Base-by-base conservation (phyloP, 2,888 invertebrate genomes). In the Nymphalis urticae region DNA sequence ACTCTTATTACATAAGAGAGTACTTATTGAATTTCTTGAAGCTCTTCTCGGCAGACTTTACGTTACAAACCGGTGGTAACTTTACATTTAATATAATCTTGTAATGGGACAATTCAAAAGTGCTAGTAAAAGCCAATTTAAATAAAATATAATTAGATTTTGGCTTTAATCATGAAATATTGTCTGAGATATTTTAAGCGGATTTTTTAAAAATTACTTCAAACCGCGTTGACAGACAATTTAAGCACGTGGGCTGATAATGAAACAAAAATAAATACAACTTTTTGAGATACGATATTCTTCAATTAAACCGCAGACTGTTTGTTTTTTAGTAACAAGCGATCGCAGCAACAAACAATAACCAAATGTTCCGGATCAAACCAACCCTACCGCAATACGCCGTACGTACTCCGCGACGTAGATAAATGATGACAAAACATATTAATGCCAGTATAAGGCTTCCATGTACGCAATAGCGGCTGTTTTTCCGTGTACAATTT, bases 311-410 rank as follows among this genome's bases (percentile, higher is more conserved):
- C 21, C 61, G 54, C 59, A 60, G 53, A 51, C 60, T 48, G 51
- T 66, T 69, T 72, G 64, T 75, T 73, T 72, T 70, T 61, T 66
- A 66, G 62, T 68, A 60, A 66, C 66, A 42, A 70, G 42, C 68
- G 62, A 69, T 68, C 68, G 68, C 66, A 72, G 68, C 67, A 69
- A 62, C 72, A 74, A 74, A 74, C 68, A 75, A 66, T 73, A 65
- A 68, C 75, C 77, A 77, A 75, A 77, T 76, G 75, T 72, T 71
- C 59, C 66, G 69, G 69, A 75, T 75, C 77, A 75, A 58, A 64
- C 61, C 61, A 69, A 70, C 66, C 75, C 70, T 73, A 72, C 73
- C 69, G 66, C 72, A 77, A 77, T 75, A 76, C 42, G 42, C 50
- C 65, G 72, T 73, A 76, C 75, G 74, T 32, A 56, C 17, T 9